These are phyloP conservation scores for Drosophila ercepeae DNA, from an alignment of 1,140 invertebrate species.

Conservation along the genomic window DNA sequence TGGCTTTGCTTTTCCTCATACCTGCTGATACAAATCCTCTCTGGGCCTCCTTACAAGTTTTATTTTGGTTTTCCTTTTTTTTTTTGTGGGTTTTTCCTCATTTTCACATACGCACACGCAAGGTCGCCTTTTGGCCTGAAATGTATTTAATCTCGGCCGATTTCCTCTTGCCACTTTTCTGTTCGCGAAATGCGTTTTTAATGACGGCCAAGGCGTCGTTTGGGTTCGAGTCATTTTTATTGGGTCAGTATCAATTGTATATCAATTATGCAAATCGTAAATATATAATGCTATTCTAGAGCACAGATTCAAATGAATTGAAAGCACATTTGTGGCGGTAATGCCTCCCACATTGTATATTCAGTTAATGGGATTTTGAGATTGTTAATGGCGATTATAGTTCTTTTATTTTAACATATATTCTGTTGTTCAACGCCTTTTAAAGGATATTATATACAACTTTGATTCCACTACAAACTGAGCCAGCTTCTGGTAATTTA, in stretches of 20 bases:
- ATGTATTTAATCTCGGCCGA: slow-evolving; percentile 43
- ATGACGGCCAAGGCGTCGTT: slow-evolving; percentile 58
- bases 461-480: too few relatives aligned
- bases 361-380: not conserved
- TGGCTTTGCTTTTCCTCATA: slow-evolving; percentile 39
- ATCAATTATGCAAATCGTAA: slow-evolving; percentile 39
- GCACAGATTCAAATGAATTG: not conserved
- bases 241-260: slow-evolving; percentile 40
- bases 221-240: slow-evolving; percentile 8
- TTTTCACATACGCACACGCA: slow-evolving; percentile 50
- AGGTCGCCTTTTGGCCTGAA: slow-evolving; percentile 29
- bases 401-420: too few relatives aligned
- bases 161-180: slow-evolving; percentile 17
- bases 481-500: slow-evolving; percentile 1
- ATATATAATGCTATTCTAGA: not conserved
- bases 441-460: too few relatives aligned
- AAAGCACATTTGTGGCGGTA: not conserved
- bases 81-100: slow-evolving; percentile 39
- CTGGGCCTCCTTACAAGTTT: slow-evolving; percentile 10
- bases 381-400: too few relatives aligned
- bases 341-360: not conserved
- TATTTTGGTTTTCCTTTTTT: slow-evolving; percentile 7
- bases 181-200: slow-evolving; percentile 62
- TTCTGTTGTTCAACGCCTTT: too few relatives aligned
- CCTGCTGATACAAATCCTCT: not conserved